Evolutionary conservation across 2,888 invertebrate species (phyloP).

Genomic region (Helobdella robusta): DNA sequence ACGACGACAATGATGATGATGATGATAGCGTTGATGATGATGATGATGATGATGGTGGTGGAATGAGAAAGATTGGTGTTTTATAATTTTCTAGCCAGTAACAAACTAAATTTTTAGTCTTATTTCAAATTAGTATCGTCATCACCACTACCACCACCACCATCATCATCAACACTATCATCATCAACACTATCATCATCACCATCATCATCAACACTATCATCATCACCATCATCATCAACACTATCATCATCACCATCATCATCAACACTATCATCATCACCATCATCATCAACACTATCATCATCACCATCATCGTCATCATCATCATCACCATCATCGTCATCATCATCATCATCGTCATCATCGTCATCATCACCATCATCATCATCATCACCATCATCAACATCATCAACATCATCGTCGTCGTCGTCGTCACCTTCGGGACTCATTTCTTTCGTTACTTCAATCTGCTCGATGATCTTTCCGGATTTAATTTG

Average conservation of each 20-base stretch:
- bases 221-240: too few relatives aligned
- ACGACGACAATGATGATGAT: not conserved
- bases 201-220: too few relatives aligned
- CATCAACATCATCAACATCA: not conserved
- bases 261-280: conserved; percentile 2
- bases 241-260: not conserved
- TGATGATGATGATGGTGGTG: not conserved
- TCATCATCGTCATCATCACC: conserved; percentile 1
- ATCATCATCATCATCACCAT: conserved; percentile 14
- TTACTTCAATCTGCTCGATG: conserved; percentile 10
- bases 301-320: conserved; percentile 1
- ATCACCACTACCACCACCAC: too few relatives aligned
- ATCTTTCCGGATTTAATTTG: conserved; percentile 40
- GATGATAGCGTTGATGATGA: not conserved
- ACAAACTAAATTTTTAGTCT: too few relatives aligned
- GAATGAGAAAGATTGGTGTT: not conserved
- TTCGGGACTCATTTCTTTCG: conserved; percentile 22
- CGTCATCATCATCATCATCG: conserved; percentile 1
- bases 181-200: too few relatives aligned
- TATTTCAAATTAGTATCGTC: too few relatives aligned
- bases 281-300: not conserved
- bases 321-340: conserved; percentile 4
- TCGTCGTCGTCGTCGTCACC: conserved; percentile 10
- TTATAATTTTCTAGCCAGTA: not conserved
- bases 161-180: too few relatives aligned